Percentiles rank a stretch among this genome's conserved stretches.
Evolutionary conservation across 1,140 invertebrate species (phyloP).

Genomic region (Triops longicaudatus): DNA sequence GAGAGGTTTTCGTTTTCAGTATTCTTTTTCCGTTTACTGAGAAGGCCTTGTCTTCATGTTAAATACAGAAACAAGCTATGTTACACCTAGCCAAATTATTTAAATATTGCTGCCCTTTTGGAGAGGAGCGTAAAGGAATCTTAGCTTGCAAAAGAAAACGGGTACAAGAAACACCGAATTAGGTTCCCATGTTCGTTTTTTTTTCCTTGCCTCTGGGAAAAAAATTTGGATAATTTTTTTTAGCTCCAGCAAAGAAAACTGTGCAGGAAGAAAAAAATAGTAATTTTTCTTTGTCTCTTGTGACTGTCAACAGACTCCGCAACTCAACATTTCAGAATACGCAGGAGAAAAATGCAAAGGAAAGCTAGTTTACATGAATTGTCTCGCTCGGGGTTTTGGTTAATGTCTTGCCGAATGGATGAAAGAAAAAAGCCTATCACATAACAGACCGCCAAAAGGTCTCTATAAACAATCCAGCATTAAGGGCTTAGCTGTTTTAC

Average conservation of each 20-base stretch:
- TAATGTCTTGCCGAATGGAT: background rate
- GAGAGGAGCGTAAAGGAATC: background rate
- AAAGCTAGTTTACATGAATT: conserved; percentile 2
- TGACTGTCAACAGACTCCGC: background rate
- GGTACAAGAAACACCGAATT: too few relatives aligned
- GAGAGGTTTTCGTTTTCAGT: background rate
- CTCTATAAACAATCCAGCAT: background rate
- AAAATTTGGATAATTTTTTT: background rate
- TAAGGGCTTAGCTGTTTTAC: background rate
- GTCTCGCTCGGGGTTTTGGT: background rate
- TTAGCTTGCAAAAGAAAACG: too few relatives aligned
- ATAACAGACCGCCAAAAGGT: conserved; percentile 1
- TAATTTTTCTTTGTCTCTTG: background rate
- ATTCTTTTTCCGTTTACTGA: background rate
- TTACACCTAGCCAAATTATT: conserved; percentile 10
- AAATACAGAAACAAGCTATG: conserved; percentile 15
- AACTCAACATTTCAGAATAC: background rate
- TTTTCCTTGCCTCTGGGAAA: background rate
- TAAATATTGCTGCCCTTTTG: conserved; percentile 6
- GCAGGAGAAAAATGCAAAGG: background rate
- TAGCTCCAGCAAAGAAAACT: background rate
- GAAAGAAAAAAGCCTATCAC: background rate
- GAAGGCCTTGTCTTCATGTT: conserved; percentile 3
- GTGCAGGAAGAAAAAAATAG: background rate
- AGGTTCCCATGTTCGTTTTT: too few relatives aligned